Base-by-base conservation (phyloP, 2,113 vertebrate genomes). In the Dromas ardeola region DNA sequence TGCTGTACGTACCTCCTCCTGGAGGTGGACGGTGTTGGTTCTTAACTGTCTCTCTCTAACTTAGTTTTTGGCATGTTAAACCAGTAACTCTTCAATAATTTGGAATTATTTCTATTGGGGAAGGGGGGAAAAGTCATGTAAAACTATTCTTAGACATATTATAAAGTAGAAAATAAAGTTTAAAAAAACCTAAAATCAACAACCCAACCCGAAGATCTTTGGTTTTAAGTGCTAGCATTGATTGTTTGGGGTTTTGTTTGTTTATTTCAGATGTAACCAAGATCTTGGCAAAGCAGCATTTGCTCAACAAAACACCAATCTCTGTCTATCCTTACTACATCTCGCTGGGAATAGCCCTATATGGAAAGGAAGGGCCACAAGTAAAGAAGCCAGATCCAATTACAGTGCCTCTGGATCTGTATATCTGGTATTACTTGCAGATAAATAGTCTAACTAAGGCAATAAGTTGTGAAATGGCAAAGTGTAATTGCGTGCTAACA, bases 261-360 rank as follows among this genome's bases (percentile, higher is more conserved):
- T 92, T 91, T 34, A 18, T 98, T 95, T 70, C 97, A 99, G 99
- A 97, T 96, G 92, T 98, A 66, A 85, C 89, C 52, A 98, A n/a
- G 61, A 93, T 99, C 87, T 92, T 98, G 62, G 58, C 67, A 8
- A 98, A 93, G 88, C 96, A 98, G 21, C 98, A 99, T 91, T 53
- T 32, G 5, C 96, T 99, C 79, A 95, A 95, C 58, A 91, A 96
- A 42, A 95, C 95, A 19, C 97, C 97, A 0, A 86, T 99, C 55
- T 98, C 74, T 73, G 98, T 99, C 85, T 98, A 98, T 90, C 99
- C 98, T 15, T 99, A 98, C 95, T 99, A 99, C 18, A 10, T 78
- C 29, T 98, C 98, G 0, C 89, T 99, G 97, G 98, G 97, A 82
- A 92, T 95, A 47, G 98, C 98, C n/a, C 96, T 99, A 1, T 99